Conservation (phyloP, 2,113 vertebrate species). For the Eptatretus burgeri region DNA sequence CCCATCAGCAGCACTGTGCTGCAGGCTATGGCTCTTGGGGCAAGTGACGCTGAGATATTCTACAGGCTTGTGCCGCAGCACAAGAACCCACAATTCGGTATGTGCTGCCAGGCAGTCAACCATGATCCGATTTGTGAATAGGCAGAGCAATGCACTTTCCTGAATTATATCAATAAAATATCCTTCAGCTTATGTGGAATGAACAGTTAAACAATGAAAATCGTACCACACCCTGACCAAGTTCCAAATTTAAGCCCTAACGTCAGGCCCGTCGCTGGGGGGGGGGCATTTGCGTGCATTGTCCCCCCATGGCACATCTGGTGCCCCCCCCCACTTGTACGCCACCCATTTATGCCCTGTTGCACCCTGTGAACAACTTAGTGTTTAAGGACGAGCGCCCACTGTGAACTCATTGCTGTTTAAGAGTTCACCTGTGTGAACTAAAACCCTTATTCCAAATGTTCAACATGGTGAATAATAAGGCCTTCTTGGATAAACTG, state of each 20-base stretch:
- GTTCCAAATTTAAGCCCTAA: neutral
- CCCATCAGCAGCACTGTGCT: slow-evolving; percentile 45
- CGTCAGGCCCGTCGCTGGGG: neutral
- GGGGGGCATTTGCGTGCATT: no score
- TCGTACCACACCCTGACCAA: neutral
- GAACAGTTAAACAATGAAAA: neutral
- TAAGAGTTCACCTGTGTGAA: no score
- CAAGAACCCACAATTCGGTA: slow-evolving; percentile 38
- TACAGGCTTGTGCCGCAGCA: slow-evolving; percentile 26
- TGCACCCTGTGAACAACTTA: no score
- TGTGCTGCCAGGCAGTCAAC: neutral
- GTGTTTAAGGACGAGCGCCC: no score
- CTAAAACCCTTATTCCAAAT: no score
- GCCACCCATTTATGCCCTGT: no score
- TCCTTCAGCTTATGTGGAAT: neutral
- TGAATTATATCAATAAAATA: neutral
- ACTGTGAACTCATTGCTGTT: no score
- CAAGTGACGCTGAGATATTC: slow-evolving; percentile 24
- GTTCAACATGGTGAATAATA: no score
- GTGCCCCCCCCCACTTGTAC: no score
- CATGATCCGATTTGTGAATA: neutral
- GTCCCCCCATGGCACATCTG: no score
- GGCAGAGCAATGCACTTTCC: neutral
- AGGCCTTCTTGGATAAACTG: no score
- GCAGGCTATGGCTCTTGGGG: slow-evolving; percentile 20